Evolutionary conservation across 2,888 invertebrate genomes (phyloP).

Genomic region (Noctuana brunneofusca): DNA sequence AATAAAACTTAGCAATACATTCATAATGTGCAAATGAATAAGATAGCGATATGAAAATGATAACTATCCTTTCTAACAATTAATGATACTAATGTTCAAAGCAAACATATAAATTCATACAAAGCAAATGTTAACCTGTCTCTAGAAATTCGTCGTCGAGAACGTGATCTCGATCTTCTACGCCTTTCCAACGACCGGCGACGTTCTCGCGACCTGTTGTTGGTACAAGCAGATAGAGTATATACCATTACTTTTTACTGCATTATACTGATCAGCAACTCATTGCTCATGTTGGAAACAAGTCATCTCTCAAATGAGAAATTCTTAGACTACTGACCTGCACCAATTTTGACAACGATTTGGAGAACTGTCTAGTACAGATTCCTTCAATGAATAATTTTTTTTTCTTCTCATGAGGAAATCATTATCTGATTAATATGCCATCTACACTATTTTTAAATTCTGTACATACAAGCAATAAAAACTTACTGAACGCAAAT

Average conservation of each 20-base stretch:
- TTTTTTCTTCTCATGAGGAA: no score
- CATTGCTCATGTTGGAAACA: background rate
- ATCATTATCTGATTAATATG: background rate
- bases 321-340: no score
- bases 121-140: slow-evolving; percentile 51
- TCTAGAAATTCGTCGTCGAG: slow-evolving; percentile 71
- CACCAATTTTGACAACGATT: no score
- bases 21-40: background rate
- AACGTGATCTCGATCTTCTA: slow-evolving; percentile 73
- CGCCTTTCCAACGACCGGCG: slow-evolving; percentile 78
- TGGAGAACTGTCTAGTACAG: no score
- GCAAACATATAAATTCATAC: slow-evolving; percentile 22
- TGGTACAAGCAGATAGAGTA: slow-evolving; percentile 18
- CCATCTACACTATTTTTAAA: background rate
- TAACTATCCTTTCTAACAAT: background rate
- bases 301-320: background rate
- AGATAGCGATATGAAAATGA: background rate
- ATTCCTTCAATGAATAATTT: no score
- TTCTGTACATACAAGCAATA: background rate
- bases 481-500: background rate
- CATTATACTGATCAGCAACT: background rate
- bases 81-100: slow-evolving; percentile 28
- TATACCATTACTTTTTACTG: background rate
- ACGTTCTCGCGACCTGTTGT: slow-evolving; percentile 75
- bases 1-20: background rate